Percentiles rank a stretch among this genome's conserved stretches.
phyloP scores from a whole-genome alignment of 2,797 vertebrate genomes.

The Trematomus bernacchii region DNA sequence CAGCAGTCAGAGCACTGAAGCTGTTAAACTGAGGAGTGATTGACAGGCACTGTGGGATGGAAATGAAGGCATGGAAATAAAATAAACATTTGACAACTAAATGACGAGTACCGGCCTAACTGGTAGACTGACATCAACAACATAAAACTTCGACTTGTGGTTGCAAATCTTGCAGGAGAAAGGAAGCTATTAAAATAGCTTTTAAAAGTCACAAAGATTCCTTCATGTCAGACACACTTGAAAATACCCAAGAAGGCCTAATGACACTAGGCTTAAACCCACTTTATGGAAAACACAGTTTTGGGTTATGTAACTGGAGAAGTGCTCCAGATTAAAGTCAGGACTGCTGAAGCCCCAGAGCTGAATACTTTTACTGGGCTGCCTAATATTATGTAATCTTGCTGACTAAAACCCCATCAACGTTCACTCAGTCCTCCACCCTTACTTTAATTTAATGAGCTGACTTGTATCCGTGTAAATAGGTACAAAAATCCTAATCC shows the following conservation, averaged over 20 bases:
- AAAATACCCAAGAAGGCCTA: slow-evolving; percentile 33
- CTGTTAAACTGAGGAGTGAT: slow-evolving; percentile 60
- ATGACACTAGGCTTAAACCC: slow-evolving; percentile 58
- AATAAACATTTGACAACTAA: slow-evolving; percentile 66
- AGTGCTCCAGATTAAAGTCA: slow-evolving; percentile 69
- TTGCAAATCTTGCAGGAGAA: slow-evolving; percentile 3
- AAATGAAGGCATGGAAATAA: slow-evolving; percentile 63
- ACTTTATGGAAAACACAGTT: slow-evolving; percentile 60
- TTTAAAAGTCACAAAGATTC: background rate
- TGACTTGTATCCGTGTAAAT: slow-evolving; percentile 46
- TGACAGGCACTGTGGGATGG: slow-evolving; percentile 70
- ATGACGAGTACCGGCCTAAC: slow-evolving; percentile 53
- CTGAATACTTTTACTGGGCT: slow-evolving; percentile 47
- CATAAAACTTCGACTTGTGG: slow-evolving; percentile 39
- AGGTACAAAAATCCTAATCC: slow-evolving; percentile 44
- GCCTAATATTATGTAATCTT: slow-evolving; percentile 65
- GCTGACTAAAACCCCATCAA: slow-evolving; percentile 42
- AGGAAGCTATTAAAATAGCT: background rate
- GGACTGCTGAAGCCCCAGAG: slow-evolving; percentile 57
- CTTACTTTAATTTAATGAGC: slow-evolving; percentile 47
- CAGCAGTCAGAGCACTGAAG: slow-evolving; percentile 46
- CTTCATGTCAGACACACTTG: slow-evolving; percentile 16
- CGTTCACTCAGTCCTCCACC: slow-evolving; percentile 44
- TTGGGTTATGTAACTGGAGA: slow-evolving; percentile 72
- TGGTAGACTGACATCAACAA: slow-evolving; percentile 59